Base-by-base conservation (phyloP, 2,888 invertebrate genomes). In the Lingula anatina region DNA sequence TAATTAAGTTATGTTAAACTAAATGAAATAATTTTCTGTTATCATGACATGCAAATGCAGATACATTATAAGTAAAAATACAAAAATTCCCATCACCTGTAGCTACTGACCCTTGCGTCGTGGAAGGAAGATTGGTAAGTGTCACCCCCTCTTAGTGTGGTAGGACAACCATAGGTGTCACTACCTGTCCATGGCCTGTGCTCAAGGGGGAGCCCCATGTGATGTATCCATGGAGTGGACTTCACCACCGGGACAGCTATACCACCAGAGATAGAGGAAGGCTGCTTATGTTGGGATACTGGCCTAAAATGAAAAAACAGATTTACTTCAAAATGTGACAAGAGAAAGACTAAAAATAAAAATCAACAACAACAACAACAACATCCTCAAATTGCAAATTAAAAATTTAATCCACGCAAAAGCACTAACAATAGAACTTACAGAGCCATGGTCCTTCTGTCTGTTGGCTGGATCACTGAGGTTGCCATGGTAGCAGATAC, bases 211-310 rank as follows among this genome's bases (percentile, higher is more conserved):
- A 41, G 4, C 57, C 60, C 40, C 54, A 64, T 47, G 41, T 66
- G 63, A 46, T 68, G 66, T 43, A 66, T 54, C 65, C 71, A 71
- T 28, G 70, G 60, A 5, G 61, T 49, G 38, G 67, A 54, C 37
- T 65, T 67, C 25, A 67, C 67, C 24, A 70, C 70, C 5, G 69
- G 68, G 5, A 69, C 68, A 5, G 68, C 67, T n/a, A 69, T 69
- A 37, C 45, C 25, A 15, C 65, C 65, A 3, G 57, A 59, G 23
- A 63, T 56, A 25, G 57, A 50, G 44, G 48, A 27, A 26, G 64
- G 54, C 50, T 69, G 68, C 49, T 70, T 70, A 45, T 68, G n/a
- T n/a, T n/a, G n/a, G n/a, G n/a, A n/a, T n/a, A n/a, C n/a, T n/a
- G n/a, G n/a, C n/a, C n/a, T n/a, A n/a, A n/a, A n/a, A n/a, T n/a